Percentiles rank a stretch among this genome's conserved stretches.
These are phyloP conservation scores for Hyposoter dolosus DNA, from an alignment of 2,888 invertebrate species.

Conservation along the genomic window DNA sequence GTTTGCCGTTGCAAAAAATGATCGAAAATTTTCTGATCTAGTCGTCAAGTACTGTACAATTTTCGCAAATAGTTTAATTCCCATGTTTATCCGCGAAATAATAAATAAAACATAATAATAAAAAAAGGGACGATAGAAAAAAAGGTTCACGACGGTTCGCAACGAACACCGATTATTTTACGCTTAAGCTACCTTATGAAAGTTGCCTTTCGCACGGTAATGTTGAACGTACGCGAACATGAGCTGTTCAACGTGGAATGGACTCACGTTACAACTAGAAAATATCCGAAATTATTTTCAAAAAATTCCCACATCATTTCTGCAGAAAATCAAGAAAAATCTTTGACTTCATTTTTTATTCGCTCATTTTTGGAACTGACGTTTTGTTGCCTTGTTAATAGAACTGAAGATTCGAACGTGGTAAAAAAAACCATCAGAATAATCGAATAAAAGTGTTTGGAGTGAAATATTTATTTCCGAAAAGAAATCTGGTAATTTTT, in stretches of 20 bases:
- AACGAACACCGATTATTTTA: constrained; percentile 63
- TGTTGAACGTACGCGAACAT: neutral
- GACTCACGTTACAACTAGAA: neutral
- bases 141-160: constrained; percentile 42
- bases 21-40: neutral
- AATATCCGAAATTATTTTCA: neutral
- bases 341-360: neutral
- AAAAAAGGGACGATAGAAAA: constrained; percentile 9
- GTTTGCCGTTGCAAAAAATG: neutral
- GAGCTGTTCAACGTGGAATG: neutral
- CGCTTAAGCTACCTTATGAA: constrained; percentile 59
- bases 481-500: neutral
- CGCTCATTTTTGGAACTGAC: neutral
- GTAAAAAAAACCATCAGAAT: neutral
- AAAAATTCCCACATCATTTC: neutral
- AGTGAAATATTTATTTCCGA: neutral
- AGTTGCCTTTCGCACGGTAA: constrained; percentile 20
- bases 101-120: neutral
- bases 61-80: neutral
- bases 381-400: neutral
- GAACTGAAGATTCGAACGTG: neutral
- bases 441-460: neutral
- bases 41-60: neutral
- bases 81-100: neutral
- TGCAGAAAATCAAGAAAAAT: neutral